Evolutionary conservation across 2,797 vertebrate genomes (phyloP).

Genomic region (Peromyscus eremicus): DNA sequence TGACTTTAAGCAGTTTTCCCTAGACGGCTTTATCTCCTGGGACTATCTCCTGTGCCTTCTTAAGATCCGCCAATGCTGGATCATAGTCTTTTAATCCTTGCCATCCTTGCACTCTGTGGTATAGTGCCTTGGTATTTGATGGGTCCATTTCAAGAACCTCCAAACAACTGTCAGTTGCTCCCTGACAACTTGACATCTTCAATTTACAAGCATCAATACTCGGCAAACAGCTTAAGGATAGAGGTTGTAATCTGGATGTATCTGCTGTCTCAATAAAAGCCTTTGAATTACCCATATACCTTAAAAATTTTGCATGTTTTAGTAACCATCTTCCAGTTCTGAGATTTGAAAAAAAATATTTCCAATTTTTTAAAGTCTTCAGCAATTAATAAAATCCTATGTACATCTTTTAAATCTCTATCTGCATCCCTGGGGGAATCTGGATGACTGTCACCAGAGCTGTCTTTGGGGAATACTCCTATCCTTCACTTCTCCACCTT

Average conservation of each 20-base stretch:
- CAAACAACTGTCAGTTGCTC: background rate
- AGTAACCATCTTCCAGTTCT: conserved; percentile 94
- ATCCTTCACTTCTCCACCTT: conserved; percentile 95
- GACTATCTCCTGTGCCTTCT: background rate
- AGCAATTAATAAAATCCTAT: conserved; percentile 87
- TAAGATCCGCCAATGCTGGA: background rate
- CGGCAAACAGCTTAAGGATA: background rate
- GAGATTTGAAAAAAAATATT: conserved; percentile 88
- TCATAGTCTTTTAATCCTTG: conserved; percentile 92
- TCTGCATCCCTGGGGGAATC: conserved; percentile 97
- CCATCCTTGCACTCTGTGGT: conserved; percentile 96
- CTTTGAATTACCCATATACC: background rate
- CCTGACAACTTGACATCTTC: background rate
- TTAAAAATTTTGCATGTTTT: conserved; percentile 81
- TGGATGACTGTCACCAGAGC: conserved; percentile 93
- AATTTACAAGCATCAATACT: background rate
- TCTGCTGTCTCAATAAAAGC: background rate
- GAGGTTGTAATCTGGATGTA: background rate
- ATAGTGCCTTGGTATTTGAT: conserved; percentile 96
- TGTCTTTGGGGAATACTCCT: conserved; percentile 89
- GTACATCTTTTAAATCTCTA: conserved; percentile 94
- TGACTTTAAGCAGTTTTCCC: conserved; percentile 72
- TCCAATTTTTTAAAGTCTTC: conserved; percentile 93
- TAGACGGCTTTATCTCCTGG: background rate
- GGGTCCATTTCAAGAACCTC: conserved; percentile 89